A percentile compares a stretch with the other conserved stretches of the same genome.
These are phyloP conservation scores for Leucopsar rothschildi DNA, from an alignment of 2,113 vertebrate species.

Conservation along the genomic window DNA sequence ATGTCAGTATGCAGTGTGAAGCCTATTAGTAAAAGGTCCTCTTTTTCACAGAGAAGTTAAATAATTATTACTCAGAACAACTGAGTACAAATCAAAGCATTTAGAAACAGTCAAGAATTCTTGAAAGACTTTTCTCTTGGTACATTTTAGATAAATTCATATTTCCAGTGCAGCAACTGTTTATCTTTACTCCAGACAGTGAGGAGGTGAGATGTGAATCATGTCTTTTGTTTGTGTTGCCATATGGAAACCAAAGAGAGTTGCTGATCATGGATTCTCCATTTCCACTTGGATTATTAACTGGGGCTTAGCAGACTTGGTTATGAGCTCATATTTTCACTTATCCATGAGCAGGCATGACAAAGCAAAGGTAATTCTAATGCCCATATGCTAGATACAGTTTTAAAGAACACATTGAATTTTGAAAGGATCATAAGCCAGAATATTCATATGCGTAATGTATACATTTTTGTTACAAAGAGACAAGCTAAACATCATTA, in stretches of 20 bases:
- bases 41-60: conserved; percentile 19
- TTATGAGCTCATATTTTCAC: background rate
- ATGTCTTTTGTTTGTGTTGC: background rate
- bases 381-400: background rate
- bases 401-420: background rate
- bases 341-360: background rate
- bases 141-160: background rate
- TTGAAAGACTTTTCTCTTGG: conserved; percentile 18
- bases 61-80: conserved; percentile 47
- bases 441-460: background rate
- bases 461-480: background rate
- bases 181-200: background rate
- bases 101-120: conserved; percentile 27
- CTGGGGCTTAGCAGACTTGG: background rate
- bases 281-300: background rate
- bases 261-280: background rate
- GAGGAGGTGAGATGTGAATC: background rate
- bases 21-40: background rate
- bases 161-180: conserved; percentile 34
- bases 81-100: conserved; percentile 45
- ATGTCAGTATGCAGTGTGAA: conserved; percentile 13
- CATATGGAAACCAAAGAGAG: background rate
- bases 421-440: background rate
- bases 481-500: background rate
- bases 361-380: background rate